Evolutionary conservation across 2,797 vertebrate species (phyloP).

Genomic region (Microchirus variegatus): DNA sequence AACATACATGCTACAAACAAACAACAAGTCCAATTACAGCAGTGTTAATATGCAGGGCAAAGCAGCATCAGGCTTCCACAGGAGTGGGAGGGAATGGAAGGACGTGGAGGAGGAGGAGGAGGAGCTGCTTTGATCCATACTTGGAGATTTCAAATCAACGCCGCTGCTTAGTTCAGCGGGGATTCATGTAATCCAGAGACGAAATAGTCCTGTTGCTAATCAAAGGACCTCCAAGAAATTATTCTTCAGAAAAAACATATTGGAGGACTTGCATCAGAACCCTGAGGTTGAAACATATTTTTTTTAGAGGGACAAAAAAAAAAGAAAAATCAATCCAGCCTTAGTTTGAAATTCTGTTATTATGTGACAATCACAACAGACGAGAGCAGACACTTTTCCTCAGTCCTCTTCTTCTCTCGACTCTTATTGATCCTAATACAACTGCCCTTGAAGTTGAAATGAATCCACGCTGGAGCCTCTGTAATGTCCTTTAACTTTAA

Average conservation of each 20-base stretch:
- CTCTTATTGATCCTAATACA: constrained; percentile 47
- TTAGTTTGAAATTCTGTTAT: constrained; percentile 37
- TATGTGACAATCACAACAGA: constrained; percentile 37
- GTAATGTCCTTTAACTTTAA: constrained; percentile 50
- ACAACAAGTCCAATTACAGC: constrained; percentile 71
- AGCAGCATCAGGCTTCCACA: constrained; percentile 44
- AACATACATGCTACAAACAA: constrained; percentile 70
- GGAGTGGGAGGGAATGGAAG: constrained; percentile 32
- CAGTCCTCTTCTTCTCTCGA: constrained; percentile 19
- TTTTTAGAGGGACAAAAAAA: constrained; percentile 31
- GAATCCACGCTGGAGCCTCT: constrained; percentile 46
- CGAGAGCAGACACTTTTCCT: constrained; percentile 18
- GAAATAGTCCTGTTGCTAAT: constrained; percentile 39
- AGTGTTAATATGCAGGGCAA: constrained; percentile 68
- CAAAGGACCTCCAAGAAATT: constrained; percentile 36
- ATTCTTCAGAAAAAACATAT: constrained; percentile 31
- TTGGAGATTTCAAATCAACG: constrained; percentile 43
- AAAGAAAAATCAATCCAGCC: constrained; percentile 47
- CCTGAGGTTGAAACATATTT: constrained; percentile 28
- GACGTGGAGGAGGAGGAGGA: constrained; percentile 30
- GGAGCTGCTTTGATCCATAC: constrained; percentile 62
- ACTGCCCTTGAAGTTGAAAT: constrained; percentile 56
- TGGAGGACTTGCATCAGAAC: constrained; percentile 31
- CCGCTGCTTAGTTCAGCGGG: constrained; percentile 32
- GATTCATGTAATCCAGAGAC: constrained; percentile 35